Base-by-base conservation (phyloP, 2,888 invertebrate genomes). In the Yponomeuta cagnagella region DNA sequence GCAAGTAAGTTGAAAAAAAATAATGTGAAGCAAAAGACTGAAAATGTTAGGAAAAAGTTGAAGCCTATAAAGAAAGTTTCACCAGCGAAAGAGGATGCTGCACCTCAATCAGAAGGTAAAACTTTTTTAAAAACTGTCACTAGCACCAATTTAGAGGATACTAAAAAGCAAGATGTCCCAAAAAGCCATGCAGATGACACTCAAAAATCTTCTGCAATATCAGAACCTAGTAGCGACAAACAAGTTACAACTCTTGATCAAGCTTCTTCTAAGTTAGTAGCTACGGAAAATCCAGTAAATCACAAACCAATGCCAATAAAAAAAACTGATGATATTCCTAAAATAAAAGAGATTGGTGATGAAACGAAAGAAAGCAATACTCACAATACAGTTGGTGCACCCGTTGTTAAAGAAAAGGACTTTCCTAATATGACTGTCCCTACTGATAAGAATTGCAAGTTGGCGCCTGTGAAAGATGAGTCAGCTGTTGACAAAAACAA, bases 1-100 rank as follows among this genome's bases (percentile, higher is more conserved):
- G 88, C 85, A 33, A 71, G 76, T 48, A 91, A 86, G 81, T 76
- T 71, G 72, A 90, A 86, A 76, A 91, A 86, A 77, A 81, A 71
- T 74, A 81, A 74, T 77, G 72, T 80, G 0, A 90, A 83, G 74
- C 70, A 79, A 69, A 88, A 85, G 64, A 48, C 43, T 65, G 48
- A 65, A 9, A 37, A 43, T 69, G 69, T 63, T 30, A 71, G 70
- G 63, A 76, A 75, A 74, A 78, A 77, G 72, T 48, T 37, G 71
- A 74, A 71, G 48, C 66, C 37, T 52, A 70, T 71, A 12, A 70
- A 63, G 58, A 73, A 72, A 70, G 69, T 70, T 31, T 37, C 70
- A 15, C 66, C 48, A 33, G n/a, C 65, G 48, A 71, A 65, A 67
- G 70, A 71, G 58, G 68, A 52, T 71, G 48, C 63, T 65, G 71